phyloP scores from a whole-genome alignment of 2,113 vertebrate species.

The Passer domesticus region DNA sequence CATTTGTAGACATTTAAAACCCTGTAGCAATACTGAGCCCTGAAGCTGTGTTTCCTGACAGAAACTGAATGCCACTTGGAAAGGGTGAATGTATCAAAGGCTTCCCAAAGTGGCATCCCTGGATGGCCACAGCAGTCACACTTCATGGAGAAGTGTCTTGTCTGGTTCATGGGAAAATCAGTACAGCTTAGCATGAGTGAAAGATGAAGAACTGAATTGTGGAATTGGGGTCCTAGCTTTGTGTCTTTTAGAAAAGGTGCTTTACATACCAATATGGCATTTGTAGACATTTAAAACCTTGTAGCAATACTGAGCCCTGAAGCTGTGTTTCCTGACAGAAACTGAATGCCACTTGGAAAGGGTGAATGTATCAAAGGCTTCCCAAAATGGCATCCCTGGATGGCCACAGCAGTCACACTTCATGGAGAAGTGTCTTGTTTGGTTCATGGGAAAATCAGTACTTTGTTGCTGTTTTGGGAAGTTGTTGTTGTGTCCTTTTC shows the following conservation, averaged over 20 bases:
- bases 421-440: not conserved
- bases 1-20: not conserved
- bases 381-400: not conserved
- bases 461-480: not conserved
- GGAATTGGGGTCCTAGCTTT: not conserved
- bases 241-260: not conserved
- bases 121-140: not conserved
- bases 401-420: not conserved
- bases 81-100: not conserved
- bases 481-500: not conserved
- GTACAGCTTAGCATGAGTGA: not conserved
- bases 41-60: not conserved
- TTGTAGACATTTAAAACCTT: not conserved
- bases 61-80: not conserved
- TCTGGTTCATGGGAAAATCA: not conserved
- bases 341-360: not conserved
- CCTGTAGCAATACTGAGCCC: not conserved
- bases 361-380: not conserved
- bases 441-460: not conserved
- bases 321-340: rapidly evolving
- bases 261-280: not conserved
- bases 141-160: not conserved
- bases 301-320: not conserved
- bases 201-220: not conserved
- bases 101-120: not conserved